A percentile compares a stretch with the other conserved stretches of the same genome.
Conservation (phyloP, 2,888 invertebrate genomes). For the Deilephila porcellus region DNA sequence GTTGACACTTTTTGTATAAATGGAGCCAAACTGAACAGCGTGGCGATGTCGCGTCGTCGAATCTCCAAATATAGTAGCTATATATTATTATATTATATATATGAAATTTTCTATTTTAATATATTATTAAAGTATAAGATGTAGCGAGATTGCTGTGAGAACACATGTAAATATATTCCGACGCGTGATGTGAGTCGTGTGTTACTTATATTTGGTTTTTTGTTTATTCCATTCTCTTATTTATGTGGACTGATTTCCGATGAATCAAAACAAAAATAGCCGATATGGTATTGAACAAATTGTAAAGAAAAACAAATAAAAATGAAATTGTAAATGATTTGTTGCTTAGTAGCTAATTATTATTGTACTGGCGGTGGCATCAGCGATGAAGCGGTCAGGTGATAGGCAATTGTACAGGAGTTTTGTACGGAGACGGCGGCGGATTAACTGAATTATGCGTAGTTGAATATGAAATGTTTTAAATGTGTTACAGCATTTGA, state of each 20-base stretch:
- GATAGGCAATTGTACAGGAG: constrained; percentile 69
- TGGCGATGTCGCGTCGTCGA: constrained; percentile 68
- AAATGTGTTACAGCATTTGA: constrained; percentile 85
- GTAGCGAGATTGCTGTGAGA: constrained; percentile 69
- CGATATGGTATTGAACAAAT: constrained; percentile 57
- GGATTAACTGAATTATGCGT: constrained; percentile 76
- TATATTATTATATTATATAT: constrained; percentile 54
- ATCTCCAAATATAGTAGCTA: constrained; percentile 71
- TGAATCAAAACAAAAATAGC: constrained; percentile 41
- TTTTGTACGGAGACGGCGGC: constrained; percentile 51
- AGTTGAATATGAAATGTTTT: constrained; percentile 84
- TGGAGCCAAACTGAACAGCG: constrained; percentile 59
- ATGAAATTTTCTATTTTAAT: constrained; percentile 84
- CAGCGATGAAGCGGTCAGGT: constrained; percentile 43
- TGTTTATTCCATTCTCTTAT: constrained; percentile 52
- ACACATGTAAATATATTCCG: constrained; percentile 66
- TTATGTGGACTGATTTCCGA: constrained; percentile 53
- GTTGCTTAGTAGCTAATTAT: constrained; percentile 71
- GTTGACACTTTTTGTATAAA: constrained; percentile 74
- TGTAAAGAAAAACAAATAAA: constrained; percentile 50
- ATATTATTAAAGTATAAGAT: constrained; percentile 72
- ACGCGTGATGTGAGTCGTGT: constrained; percentile 56
- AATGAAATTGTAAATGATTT: constrained; percentile 59
- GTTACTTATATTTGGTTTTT: constrained; percentile 51
- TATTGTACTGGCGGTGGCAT: constrained; percentile 50